Evolutionary conservation across 92 coral and sea anemone genomes (phyloP), one percentile per base, ranked within the genome.

Genomic region (Galaxea fascicularis): DNA sequence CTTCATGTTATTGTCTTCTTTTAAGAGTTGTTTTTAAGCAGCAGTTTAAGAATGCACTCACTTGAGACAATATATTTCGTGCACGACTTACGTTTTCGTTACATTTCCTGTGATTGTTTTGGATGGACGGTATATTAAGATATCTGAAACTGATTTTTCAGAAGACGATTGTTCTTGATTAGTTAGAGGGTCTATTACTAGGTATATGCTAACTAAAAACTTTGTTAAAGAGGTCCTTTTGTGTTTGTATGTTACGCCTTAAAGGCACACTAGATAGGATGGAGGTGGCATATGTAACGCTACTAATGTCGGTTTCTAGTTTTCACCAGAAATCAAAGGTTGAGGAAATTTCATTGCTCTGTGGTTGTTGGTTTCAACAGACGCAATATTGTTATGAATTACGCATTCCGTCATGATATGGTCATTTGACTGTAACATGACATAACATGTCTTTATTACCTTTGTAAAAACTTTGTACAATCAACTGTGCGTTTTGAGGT

Each of bases 391-490:
- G 78, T 70, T 71, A 80, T 69, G 60, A 80, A 70, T 53, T 70
- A 21, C 54, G 78, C 86, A 82, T 82, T 82, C 86, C 86, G 78
- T 82, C 47, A 41, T 71, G 86, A 82, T 82, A 69, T 71, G 86
- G 86, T 82, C 73, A 82, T 71, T 69, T 44, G 29, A 27, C 84
- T n/a, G n/a, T n/a, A n/a, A 35, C 56, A 79, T 79, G 84, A 79
- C 75, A 79, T 79, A 79, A 67, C 52, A 53, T 31, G n/a, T 26
- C 35, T 66, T 25, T 10, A 20, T 21, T 21, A 64, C 59, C 35
- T 62, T 24, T 18, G 15, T 4, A 21, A 9, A 4, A 13, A 24
- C 15, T 27, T 17, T 25, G 4, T 45, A 22, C 8, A 4, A 16
- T 20, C 76, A 41, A 17, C 20, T 71, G 20, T 17, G 0, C 10